Evolutionary conservation across 2,113 vertebrate genomes (phyloP).

Genomic region (Nettapus auritus): DNA sequence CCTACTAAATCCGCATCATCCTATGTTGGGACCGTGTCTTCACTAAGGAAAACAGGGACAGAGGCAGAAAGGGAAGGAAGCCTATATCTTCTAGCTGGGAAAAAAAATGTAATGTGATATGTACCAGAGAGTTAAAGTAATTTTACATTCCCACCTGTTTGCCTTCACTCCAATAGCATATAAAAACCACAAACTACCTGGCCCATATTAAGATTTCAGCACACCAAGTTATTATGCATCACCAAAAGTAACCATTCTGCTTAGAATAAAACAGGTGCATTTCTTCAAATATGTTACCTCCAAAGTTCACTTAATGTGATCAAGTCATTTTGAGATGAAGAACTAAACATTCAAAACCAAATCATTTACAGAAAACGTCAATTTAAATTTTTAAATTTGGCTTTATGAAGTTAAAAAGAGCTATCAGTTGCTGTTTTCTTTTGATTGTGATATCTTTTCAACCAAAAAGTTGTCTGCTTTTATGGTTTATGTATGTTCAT

Average conservation of each 20-base stretch:
- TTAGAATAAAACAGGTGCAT: background rate
- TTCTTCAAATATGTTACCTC: background rate
- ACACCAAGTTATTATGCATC: background rate
- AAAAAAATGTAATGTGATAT: background rate
- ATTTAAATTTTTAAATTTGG: background rate
- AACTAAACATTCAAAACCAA: background rate
- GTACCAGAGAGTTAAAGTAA: background rate
- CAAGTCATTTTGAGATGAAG: background rate
- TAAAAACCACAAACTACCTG: background rate
- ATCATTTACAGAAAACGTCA: background rate
- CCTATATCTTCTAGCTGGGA: background rate
- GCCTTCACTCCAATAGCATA: background rate
- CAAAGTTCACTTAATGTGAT: background rate
- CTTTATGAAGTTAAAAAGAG: background rate
- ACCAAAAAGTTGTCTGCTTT: background rate
- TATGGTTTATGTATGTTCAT: background rate
- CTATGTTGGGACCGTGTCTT: background rate
- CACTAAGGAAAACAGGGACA: background rate
- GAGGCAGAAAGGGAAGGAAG: background rate
- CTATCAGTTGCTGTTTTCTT: background rate
- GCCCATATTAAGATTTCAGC: background rate
- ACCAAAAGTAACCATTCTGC: background rate
- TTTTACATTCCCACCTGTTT: background rate
- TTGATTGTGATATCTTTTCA: background rate
- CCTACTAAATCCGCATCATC: background rate